phyloP scores from a whole-genome alignment of 1,140 invertebrate genomes.

The Sitophilus oryzae region DNA sequence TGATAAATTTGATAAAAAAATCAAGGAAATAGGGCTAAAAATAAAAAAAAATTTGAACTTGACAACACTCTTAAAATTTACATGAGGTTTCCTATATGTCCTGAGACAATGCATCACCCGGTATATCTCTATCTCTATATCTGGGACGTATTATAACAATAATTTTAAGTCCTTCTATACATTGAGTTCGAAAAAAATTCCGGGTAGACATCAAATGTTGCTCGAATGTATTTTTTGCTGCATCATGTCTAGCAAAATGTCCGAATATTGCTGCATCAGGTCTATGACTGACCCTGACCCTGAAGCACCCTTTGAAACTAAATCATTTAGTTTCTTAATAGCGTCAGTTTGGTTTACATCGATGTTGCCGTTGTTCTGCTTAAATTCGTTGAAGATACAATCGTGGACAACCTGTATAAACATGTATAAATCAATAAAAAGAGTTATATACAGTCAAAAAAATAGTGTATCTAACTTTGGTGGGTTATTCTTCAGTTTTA shows the following conservation, averaged over 20 bases:
- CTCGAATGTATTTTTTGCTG: conserved; percentile 53
- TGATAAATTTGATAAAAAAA: no score
- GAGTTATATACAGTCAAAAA: neutral
- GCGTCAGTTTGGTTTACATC: conserved; percentile 42
- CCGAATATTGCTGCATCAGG: conserved; percentile 62
- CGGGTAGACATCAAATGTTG: conserved; percentile 34
- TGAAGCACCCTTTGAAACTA: conserved; percentile 41
- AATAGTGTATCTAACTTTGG: no score
- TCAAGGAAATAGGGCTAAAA: no score
- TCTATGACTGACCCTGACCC: conserved; percentile 51
- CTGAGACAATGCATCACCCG: no score
- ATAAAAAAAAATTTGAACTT: no score
- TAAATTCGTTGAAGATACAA: conserved; percentile 36
- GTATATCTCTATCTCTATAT: no score
- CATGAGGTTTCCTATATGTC: no score
- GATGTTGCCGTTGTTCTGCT: conserved; percentile 36
- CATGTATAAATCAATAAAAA: neutral
- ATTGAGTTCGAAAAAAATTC: conserved; percentile 22
- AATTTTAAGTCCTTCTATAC: neutral
- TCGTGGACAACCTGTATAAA: conserved; percentile 42
- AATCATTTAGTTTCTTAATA: conserved; percentile 41
- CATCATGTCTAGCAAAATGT: conserved; percentile 55
- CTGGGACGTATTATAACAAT: neutral
- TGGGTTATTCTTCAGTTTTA: no score
- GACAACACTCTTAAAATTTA: no score